Evolutionary conservation across 2,797 vertebrate genomes (phyloP), one percentile per base, ranked within the genome.

Genomic region (Nannoperca obscura): DNA sequence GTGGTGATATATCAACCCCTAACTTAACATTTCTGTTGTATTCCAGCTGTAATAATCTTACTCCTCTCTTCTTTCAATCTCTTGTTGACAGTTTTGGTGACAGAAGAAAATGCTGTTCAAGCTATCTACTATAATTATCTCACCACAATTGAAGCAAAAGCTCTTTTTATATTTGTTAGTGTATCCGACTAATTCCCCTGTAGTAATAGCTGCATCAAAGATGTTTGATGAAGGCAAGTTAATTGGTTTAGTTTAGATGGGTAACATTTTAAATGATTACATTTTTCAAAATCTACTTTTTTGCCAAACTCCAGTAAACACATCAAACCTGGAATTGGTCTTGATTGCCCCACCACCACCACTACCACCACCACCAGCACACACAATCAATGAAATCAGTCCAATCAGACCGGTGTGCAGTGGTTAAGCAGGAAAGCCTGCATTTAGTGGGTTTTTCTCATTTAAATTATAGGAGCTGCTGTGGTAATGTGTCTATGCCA

Each of bases 311-410:
- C 1, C 17, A 36, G 70, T 47, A 32, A 82, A 82, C 76, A 78
- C 36, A 73, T 38, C 50, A 30, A 58, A 71, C 44, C 66, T 64
- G 47, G 40, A 76, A 60, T 71, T 74, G 44, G 54, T 52, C 63
- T 69, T 79, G 67, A 85, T 85, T 78, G 62, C 10, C 19, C 36
- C 24, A 27, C 24, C 24, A 27, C 24, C 24, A 27, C 24, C 24
- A 27, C 24, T 2, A 27, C 24, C 24, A 27, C 52, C 52, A 11
- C 46, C 15, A 10, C 63, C 59, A 67, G 74, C 66, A 53, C 67
- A 53, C 67, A 81, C 71, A 86, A 79, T 85, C 70, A 66, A 53
- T 68, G 49, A 82, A 80, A 80, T 81, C 74, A 74, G 81, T 75
- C 63, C 81, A 74, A 74, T 86, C 76, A 82, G 69, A 17, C 54